Conservation (phyloP, 2,113 vertebrate species). For the Esox niger region DNA sequence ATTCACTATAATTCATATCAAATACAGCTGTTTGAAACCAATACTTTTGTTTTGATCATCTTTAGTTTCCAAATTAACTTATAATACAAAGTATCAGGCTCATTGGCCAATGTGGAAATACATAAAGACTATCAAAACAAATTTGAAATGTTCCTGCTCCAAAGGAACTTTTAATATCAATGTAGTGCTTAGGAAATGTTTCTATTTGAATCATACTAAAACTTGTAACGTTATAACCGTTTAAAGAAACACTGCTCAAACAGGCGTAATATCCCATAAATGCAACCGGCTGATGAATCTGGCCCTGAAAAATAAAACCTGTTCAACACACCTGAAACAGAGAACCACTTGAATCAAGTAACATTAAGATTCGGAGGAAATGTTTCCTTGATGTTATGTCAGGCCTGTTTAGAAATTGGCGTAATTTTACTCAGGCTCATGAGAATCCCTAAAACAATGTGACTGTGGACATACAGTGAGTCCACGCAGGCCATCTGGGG, state of each 20-base stretch:
- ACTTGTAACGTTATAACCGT: not conserved
- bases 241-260: not conserved
- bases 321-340: constrained; percentile 50
- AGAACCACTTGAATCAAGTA: constrained; percentile 43
- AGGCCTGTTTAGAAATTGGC: no score
- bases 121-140: not conserved
- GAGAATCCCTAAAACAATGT: no score
- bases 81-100: constrained; percentile 8
- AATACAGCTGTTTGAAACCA: constrained; percentile 24
- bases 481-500: not conserved
- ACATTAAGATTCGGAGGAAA: no score
- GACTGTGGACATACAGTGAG: no score
- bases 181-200: not conserved
- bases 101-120: not conserved
- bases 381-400: no score
- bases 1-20: constrained; percentile 32
- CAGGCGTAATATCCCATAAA: constrained; percentile 36
- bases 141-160: not conserved
- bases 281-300: constrained; percentile 32
- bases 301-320: constrained; percentile 55
- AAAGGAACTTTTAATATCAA: not conserved
- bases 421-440: no score
- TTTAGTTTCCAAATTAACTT: no score
- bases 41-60: no score
- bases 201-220: not conserved